A percentile compares a stretch with the other conserved stretches of the same genome.
Evolutionary conservation across 2,888 invertebrate species (phyloP).

Genomic region (Sphinx pinastri): DNA sequence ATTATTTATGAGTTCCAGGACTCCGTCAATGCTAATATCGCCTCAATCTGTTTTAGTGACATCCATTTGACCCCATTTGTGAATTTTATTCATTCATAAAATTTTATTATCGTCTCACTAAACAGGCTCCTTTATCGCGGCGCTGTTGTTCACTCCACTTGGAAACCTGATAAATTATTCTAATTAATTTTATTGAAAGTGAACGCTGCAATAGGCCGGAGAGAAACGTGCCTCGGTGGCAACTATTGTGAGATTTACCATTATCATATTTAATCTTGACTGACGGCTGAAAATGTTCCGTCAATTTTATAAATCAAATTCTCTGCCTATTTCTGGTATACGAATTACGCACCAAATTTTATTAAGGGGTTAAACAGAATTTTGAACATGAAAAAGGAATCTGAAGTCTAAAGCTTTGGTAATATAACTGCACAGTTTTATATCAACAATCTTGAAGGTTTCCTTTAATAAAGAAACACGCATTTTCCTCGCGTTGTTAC

Average conservation of each 20-base stretch:
- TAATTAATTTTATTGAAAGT: slow-evolving; percentile 33
- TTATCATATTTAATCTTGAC: slow-evolving; percentile 18
- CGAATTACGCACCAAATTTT: not conserved
- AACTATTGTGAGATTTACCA: slow-evolving; percentile 15
- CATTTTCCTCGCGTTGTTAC: slow-evolving; percentile 5
- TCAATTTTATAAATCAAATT: not conserved
- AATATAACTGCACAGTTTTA: not conserved
- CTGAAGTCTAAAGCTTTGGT: not conserved
- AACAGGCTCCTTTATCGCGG: slow-evolving; percentile 21
- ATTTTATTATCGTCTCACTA: slow-evolving; percentile 19
- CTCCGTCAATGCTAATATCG: slow-evolving; percentile 18
- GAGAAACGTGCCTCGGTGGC: not conserved
- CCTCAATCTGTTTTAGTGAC: slow-evolving; percentile 22
- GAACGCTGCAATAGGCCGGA: slow-evolving; percentile 6
- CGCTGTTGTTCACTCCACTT: slow-evolving; percentile 19
- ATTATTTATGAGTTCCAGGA: slow-evolving; percentile 13
- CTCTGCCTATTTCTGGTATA: not conserved
- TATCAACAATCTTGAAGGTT: not conserved
- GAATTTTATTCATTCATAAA: slow-evolving; percentile 27
- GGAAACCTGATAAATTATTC: slow-evolving; percentile 34
- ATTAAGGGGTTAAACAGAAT: no score
- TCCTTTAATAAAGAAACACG: not conserved
- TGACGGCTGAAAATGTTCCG: slow-evolving; percentile 3
- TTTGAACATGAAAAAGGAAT: no score
- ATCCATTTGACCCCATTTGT: slow-evolving; percentile 17